Conservation (phyloP, 2,888 invertebrate species). For the Ochlodes sylvanus region DNA sequence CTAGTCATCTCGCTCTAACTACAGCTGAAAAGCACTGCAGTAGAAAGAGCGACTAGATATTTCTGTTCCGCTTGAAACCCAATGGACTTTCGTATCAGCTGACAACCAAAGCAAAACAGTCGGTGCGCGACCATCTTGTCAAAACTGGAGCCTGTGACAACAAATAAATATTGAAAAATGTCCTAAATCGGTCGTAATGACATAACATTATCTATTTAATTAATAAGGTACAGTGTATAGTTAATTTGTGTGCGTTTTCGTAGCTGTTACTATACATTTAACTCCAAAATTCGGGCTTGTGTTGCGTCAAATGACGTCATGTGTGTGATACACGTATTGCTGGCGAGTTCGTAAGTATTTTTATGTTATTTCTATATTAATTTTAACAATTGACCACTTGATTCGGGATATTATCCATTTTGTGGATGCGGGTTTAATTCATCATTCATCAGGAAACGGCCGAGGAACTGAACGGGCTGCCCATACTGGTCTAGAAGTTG, state of each 20-base stretch:
- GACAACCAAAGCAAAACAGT: constrained; percentile 86
- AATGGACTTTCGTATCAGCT: constrained; percentile 83
- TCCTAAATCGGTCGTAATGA: constrained; percentile 79
- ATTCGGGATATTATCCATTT: constrained; percentile 59
- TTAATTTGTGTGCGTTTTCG: constrained; percentile 73
- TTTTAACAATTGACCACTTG: constrained; percentile 62
- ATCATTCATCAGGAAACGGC: constrained; percentile 64
- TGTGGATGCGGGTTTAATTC: constrained; percentile 72
- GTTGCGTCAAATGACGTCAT: constrained; percentile 86
- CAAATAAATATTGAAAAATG: constrained; percentile 84
- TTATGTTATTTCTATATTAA: constrained; percentile 76
- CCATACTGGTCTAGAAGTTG: constrained; percentile 55
- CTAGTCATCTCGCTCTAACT: constrained; percentile 58
- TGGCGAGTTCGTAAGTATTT: constrained; percentile 84
- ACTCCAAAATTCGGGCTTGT: constrained; percentile 81
- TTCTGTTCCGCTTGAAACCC: constrained; percentile 61
- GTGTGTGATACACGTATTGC: constrained; percentile 85
- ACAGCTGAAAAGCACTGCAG: constrained; percentile 23
- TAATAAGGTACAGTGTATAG: constrained; percentile 75
- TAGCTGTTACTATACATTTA: constrained; percentile 75
- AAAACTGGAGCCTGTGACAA: constrained; percentile 83
- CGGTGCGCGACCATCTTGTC: constrained; percentile 86
- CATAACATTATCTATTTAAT: constrained; percentile 73
- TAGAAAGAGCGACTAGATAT: constrained; percentile 55
- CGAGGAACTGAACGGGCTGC: constrained; percentile 47